These are phyloP conservation scores for Steatocranus sp. DNA, from an alignment of 2,797 vertebrate species.

Conservation along the genomic window DNA sequence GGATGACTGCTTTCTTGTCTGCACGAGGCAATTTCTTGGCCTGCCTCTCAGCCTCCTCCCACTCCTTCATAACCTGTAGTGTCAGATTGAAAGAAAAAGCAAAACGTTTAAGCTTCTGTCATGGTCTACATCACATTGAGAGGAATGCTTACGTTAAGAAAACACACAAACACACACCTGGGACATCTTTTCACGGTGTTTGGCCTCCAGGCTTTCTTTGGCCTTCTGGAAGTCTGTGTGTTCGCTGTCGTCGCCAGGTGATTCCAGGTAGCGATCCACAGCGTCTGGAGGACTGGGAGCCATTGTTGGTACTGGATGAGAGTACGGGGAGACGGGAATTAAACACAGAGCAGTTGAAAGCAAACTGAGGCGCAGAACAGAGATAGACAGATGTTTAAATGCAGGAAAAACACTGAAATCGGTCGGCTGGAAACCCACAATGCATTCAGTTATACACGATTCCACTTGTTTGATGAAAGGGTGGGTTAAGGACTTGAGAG, in stretches of 20 bases:
- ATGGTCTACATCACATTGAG: neutral
- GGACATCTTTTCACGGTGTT: constrained; percentile 93
- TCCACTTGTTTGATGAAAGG: neutral
- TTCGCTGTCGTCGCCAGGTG: constrained; percentile 89
- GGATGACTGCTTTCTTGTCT: constrained; percentile 96
- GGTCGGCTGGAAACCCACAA: neutral
- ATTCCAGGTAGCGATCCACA: constrained; percentile 91
- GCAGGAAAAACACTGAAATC: neutral
- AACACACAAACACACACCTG: constrained; percentile 72
- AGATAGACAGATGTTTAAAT: neutral
- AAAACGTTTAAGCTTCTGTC: neutral
- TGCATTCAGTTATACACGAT: neutral
- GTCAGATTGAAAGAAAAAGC: neutral
- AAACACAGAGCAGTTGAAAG: neutral
- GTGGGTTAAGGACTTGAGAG: neutral
- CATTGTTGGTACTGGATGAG: constrained; percentile 86
- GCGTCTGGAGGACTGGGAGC: constrained; percentile 92
- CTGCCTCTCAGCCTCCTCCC: constrained; percentile 95
- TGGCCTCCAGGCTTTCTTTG: constrained; percentile 94
- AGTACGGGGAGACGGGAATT: neutral
- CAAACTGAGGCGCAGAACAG: neutral
- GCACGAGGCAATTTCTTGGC: constrained; percentile 92
- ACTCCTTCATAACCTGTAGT: constrained; percentile 95
- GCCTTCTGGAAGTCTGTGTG: constrained; percentile 94
- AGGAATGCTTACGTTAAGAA: neutral